phyloP scores from a whole-genome alignment of 2,797 vertebrate genomes.

The Sebastes trivittatus region DNA sequence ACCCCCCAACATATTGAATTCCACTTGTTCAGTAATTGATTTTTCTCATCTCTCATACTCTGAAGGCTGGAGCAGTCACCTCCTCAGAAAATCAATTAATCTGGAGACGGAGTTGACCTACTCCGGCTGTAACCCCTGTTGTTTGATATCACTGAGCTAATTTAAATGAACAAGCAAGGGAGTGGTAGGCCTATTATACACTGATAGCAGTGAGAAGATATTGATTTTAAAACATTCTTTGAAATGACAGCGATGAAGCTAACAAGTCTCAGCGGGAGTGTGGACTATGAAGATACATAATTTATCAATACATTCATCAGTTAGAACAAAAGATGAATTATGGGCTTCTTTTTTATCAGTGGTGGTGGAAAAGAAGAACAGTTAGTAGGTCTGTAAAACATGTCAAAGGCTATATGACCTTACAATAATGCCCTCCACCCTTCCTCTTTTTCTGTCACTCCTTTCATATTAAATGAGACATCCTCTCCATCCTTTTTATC shows the following conservation, averaged over 20 bases:
- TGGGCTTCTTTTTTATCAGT: neutral
- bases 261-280: constrained; percentile 33
- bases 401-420: neutral
- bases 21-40: constrained; percentile 73
- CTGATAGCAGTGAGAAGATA: constrained; percentile 34
- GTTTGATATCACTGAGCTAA: constrained; percentile 53
- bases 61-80: constrained; percentile 53
- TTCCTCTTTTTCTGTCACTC: neutral
- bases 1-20: constrained; percentile 46
- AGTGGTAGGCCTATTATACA: constrained; percentile 3
- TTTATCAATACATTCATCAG: constrained; percentile 16
- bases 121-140: constrained; percentile 33
- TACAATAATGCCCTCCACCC: neutral
- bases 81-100: constrained; percentile 70
- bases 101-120: constrained; percentile 41
- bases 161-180: constrained; percentile 41
- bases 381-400: neutral
- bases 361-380: neutral
- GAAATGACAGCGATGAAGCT: constrained; percentile 24
- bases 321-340: neutral
- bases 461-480: neutral
- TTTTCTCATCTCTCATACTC: constrained; percentile 67
- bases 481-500: neutral
- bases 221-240: constrained; percentile 42
- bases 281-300: neutral